Conservation (phyloP, 2,113 vertebrate genomes). For the Chitala chitala region DNA sequence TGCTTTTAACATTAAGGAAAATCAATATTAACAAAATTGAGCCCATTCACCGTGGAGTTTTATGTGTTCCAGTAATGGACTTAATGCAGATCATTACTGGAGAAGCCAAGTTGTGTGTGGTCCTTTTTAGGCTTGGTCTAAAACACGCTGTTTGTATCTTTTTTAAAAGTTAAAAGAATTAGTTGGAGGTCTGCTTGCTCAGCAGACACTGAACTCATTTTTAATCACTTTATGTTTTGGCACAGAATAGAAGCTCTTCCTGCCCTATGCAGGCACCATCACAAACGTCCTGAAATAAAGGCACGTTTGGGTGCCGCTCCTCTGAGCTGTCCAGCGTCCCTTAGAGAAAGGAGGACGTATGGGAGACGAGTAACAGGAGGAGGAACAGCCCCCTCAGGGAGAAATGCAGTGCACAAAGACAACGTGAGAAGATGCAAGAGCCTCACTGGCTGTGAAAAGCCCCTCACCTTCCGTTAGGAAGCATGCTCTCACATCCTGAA, state of each 20-base stretch:
- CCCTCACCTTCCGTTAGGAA: background rate
- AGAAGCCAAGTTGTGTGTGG: constrained; percentile 73
- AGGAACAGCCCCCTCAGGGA: too few species aligned
- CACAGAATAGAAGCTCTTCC: too few species aligned
- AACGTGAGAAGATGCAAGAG: background rate
- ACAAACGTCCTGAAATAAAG: too few species aligned
- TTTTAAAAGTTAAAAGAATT: constrained; percentile 22
- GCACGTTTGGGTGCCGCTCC: too few species aligned
- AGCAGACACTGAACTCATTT: too few species aligned
- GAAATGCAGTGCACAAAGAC: too few species aligned
- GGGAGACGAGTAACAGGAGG: too few species aligned
- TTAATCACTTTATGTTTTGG: too few species aligned
- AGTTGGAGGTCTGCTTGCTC: background rate
- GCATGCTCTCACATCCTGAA: background rate
- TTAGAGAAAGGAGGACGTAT: too few species aligned
- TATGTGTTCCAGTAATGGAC: constrained; percentile 76
- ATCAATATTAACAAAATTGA: constrained; percentile 80
- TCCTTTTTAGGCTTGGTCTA: constrained; percentile 51
- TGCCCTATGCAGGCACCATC: too few species aligned
- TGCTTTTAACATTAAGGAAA: constrained; percentile 78
- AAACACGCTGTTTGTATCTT: constrained; percentile 47
- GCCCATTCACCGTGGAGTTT: constrained; percentile 68
- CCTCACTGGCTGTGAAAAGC: background rate
- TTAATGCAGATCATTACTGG: constrained; percentile 82
- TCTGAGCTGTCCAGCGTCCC: too few species aligned